Percentiles rank a stretch among this genome's conserved stretches.
phyloP scores from a whole-genome alignment of 2,113 vertebrate species.

The Nerophis lumbriciformis region DNA sequence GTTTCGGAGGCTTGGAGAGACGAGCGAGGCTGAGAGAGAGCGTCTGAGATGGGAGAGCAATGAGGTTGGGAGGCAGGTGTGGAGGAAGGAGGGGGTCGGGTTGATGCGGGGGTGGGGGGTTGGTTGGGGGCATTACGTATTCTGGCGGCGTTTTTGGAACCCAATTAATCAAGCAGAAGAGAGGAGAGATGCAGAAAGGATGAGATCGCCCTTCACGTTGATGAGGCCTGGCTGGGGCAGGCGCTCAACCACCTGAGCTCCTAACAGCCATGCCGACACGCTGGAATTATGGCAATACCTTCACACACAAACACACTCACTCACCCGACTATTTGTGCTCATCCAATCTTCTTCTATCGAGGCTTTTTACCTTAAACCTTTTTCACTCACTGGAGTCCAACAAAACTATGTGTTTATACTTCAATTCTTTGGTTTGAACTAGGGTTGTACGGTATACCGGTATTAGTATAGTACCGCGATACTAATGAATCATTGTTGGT shows the following conservation, averaged over 20 bases:
- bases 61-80: slow-evolving; percentile 47
- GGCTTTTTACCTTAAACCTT: slow-evolving; percentile 32
- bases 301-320: slow-evolving; percentile 15
- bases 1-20: slow-evolving; percentile 60
- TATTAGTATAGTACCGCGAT: too few species aligned
- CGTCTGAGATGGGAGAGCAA: slow-evolving; percentile 48
- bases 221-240: slow-evolving; percentile 97
- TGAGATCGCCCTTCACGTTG: slow-evolving; percentile 99
- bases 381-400: slow-evolving; percentile 14
- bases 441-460: too few species aligned
- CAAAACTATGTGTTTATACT: too few species aligned
- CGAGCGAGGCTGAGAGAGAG: slow-evolving; percentile 59
- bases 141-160: slow-evolving; percentile 84
- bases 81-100: slow-evolving; percentile 6
- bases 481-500: too few species aligned
- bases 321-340: slow-evolving; percentile 44
- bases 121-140: slow-evolving; percentile 83
- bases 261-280: slow-evolving; percentile 88
- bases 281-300: slow-evolving; percentile 96
- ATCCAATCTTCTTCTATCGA: slow-evolving; percentile 31
- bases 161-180: slow-evolving; percentile 98
- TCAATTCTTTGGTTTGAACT: too few species aligned
- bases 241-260: slow-evolving; percentile 97
- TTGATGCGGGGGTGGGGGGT: slow-evolving; percentile 36
- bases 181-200: slow-evolving; percentile 95